Conservation (phyloP, 1,140 invertebrate species). For the Camponotus vicinus region DNA sequence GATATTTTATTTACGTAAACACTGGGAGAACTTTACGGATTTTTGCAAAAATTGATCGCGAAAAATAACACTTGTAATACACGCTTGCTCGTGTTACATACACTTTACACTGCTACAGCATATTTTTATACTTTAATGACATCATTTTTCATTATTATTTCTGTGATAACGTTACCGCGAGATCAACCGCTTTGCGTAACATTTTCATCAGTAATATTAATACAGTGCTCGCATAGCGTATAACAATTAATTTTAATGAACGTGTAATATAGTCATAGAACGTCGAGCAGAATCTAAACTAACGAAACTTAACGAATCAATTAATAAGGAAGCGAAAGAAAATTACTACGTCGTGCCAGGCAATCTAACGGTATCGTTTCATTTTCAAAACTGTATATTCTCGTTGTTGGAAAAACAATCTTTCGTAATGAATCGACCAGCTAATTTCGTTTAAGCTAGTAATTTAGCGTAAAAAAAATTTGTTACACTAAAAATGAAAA, state of each 20-base stretch:
- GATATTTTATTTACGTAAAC: not conserved
- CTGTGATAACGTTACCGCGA: not conserved
- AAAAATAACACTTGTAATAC: not conserved
- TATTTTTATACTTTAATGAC: not conserved
- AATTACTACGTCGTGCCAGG: not conserved
- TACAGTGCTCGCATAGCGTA: slow-evolving; percentile 16
- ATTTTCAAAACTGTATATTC: slow-evolving; percentile 27
- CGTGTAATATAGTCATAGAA: slow-evolving; percentile 23
- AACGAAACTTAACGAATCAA: slow-evolving; percentile 34
- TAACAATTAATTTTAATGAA: slow-evolving; percentile 52
- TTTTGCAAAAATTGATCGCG: not conserved
- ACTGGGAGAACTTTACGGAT: not conserved
- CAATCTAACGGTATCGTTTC: slow-evolving; percentile 16
- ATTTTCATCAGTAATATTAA: slow-evolving; percentile 28
- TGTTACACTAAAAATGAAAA: not conserved
- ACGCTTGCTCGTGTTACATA: not conserved
- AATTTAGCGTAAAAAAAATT: not conserved
- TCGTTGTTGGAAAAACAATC: not conserved
- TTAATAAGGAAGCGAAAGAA: slow-evolving; percentile 35
- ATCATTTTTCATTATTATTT: not conserved
- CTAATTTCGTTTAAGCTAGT: not conserved
- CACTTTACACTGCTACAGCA: not conserved
- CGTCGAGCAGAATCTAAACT: not conserved
- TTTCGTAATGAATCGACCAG: not conserved
- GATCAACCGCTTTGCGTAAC: not conserved